Base-by-base conservation (phyloP, 2,797 vertebrate species). In the Adelosebastes latens region DNA sequence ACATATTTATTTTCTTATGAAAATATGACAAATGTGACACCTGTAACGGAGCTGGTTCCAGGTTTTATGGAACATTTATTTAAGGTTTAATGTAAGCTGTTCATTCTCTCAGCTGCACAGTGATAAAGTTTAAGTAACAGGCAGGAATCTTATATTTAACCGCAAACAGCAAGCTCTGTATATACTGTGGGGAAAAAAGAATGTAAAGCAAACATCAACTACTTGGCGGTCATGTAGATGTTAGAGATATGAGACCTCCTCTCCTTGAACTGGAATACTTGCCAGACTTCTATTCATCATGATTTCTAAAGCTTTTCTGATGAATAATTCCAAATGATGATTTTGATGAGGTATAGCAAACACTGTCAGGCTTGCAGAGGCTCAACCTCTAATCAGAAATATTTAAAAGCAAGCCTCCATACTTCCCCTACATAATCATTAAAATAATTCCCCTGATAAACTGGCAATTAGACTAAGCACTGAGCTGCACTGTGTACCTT, bases 381-480 rank as follows among this genome's bases (percentile, higher is more conserved):
- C 36, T 58, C 64, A 62, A 34, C 25, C 3, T 77, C 18, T 22
- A 18, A 66, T 58, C 22, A 64, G 18, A 24, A 29, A 64, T 24
- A 52, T 52, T 82, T 69, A 24, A 68, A 61, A 60, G 12, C 29
- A 60, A 60, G 31, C 14, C 16, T 58, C 60, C 5, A 81, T 34
- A 31, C 22, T 42, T 34, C 12, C 6, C 24, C 1, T 36, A 4
- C 25, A 53, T n/a, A 71, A 74, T 24, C 22, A 65, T 49, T 75
- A 70, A 39, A 69, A 58, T 62, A 61, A 34, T 62, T 36, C 3
- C 60, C 60, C 56, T 8, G 9, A 83, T 59, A 29, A 75, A 65
- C 42, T 66, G 32, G 39, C 53, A 83, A 70, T 75, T 65, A 55
- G 8, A 58, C 53, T 34, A 14, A 75, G 39, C 67, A 75, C 25